These are phyloP conservation scores for Mormyrops boulengeri DNA, from an alignment of 2,797 vertebrate species.

Conservation along the genomic window DNA sequence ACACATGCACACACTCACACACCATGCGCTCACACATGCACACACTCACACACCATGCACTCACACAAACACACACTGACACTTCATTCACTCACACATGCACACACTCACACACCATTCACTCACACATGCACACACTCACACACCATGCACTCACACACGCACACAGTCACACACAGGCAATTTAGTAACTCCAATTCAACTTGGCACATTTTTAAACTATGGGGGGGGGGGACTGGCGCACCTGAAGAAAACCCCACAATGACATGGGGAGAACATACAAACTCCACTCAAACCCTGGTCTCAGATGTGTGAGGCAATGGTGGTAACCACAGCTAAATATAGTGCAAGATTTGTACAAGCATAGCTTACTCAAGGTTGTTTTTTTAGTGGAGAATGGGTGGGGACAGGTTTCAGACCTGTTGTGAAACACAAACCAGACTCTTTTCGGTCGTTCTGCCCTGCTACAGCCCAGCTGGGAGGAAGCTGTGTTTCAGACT, in stretches of 20 bases:
- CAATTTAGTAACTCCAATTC: background rate
- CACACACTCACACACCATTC: too few species aligned
- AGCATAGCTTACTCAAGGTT: background rate
- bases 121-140: too few species aligned
- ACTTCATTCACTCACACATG: too few species aligned
- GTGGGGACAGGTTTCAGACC: slow-evolving; percentile 1
- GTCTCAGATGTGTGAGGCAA: background rate
- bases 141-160: background rate
- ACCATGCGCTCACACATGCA: too few species aligned
- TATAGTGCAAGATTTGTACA: background rate
- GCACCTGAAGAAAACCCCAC: background rate
- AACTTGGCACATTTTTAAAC: background rate
- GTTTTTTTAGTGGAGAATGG: background rate
- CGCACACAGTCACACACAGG: background rate
- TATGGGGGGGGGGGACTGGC: background rate
- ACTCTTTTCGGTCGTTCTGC: slow-evolving; percentile 22
- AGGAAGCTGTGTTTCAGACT: slow-evolving; percentile 6
- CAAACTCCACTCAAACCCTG: background rate
- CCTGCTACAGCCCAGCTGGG: slow-evolving; percentile 24
- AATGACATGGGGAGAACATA: background rate
- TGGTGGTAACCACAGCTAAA: background rate
- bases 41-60: too few species aligned
- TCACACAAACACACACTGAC: too few species aligned
- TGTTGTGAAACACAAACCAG: slow-evolving; percentile 7
- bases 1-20: too few species aligned